phyloP scores from a whole-genome alignment of 1,140 invertebrate species.

The Ooceraea biroi region DNA sequence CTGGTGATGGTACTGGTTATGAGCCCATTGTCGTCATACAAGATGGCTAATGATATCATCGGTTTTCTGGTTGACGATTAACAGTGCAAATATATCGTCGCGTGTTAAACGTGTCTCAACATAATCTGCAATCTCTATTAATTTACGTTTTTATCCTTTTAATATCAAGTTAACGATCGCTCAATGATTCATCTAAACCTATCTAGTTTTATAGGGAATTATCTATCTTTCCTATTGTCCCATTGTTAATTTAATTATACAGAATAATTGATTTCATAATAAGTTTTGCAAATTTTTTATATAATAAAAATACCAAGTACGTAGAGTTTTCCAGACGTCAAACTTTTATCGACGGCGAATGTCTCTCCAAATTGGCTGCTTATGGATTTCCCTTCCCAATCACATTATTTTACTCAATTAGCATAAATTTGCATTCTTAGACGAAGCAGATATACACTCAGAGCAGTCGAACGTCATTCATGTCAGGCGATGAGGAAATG shows the following conservation, averaged over 20 bases:
- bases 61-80: neutral
- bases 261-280: neutral
- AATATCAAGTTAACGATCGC: neutral
- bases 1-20: slow-evolving; percentile 1
- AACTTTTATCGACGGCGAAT: slow-evolving; percentile 63
- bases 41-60: neutral
- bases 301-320: neutral
- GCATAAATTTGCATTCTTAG: slow-evolving; percentile 72
- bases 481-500: slow-evolving; percentile 38
- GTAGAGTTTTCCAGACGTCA: slow-evolving; percentile 8
- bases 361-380: slow-evolving; percentile 63
- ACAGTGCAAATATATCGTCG: slow-evolving; percentile 14
- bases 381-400: slow-evolving; percentile 28
- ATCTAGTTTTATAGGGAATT: neutral
- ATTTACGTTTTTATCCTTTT: neutral
- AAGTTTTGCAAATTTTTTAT: neutral
- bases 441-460: slow-evolving; percentile 45
- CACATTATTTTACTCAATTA: slow-evolving; percentile 67
- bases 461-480: slow-evolving; percentile 43
- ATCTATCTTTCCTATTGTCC: neutral
- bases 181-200: neutral
- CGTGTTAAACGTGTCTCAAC: slow-evolving; percentile 8
- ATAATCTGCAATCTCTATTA: slow-evolving; percentile 29
- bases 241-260: slow-evolving; percentile 17
- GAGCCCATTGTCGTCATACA: neutral